Percentiles rank a stretch among this genome's conserved stretches.
Conservation (phyloP, 2,797 vertebrate species). For the Gallinago nigripennis region DNA sequence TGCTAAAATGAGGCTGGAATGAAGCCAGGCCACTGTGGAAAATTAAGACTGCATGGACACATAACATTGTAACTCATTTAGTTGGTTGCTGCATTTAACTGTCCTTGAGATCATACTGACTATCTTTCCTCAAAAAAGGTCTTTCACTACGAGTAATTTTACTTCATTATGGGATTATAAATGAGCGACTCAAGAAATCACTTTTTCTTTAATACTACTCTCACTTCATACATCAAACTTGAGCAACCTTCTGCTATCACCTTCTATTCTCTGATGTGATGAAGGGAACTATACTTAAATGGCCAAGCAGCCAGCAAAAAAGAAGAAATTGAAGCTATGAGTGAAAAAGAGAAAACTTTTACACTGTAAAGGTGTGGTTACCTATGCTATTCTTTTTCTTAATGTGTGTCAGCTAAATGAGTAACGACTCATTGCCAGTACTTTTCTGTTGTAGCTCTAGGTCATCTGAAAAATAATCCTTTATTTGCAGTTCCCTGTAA, state of each 20-base stretch:
- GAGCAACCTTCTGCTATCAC: not conserved
- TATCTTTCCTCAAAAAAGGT: not conserved
- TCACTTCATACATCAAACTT: not conserved
- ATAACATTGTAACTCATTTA: not conserved
- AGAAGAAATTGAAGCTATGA: not conserved
- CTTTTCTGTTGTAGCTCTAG: not conserved
- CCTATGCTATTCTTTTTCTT: not conserved
- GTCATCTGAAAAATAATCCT: not conserved
- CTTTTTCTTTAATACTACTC: not conserved
- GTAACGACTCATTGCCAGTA: not conserved
- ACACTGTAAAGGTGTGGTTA: not conserved
- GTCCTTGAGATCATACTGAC: not conserved
- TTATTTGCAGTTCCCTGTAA: not conserved
- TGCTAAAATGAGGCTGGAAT: not conserved
- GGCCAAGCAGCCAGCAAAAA: not conserved
- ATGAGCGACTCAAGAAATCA: not conserved
- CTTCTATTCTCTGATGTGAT: not conserved
- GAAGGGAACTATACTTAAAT: not conserved
- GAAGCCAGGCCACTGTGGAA: not conserved
- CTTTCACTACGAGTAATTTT: not conserved
- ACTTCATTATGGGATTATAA: not conserved
- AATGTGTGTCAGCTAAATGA: not conserved
- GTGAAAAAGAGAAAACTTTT: not conserved
- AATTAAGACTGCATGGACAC: not conserved
- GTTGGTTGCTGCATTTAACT: not conserved